phyloP scores from a whole-genome alignment of 2,113 vertebrate species.

The Erpornis zantholeuca region DNA sequence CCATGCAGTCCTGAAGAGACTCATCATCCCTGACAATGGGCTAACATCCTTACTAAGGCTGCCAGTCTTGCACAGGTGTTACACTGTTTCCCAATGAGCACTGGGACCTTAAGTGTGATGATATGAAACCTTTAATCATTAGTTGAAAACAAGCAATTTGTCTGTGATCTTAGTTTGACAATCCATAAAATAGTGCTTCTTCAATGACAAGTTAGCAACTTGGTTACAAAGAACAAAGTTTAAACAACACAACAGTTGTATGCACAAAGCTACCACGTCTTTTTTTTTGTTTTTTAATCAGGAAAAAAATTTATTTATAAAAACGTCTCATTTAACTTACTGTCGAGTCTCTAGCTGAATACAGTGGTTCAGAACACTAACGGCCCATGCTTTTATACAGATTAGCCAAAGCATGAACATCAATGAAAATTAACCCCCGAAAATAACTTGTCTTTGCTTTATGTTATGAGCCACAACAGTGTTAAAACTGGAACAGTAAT shows the following conservation, averaged over 20 bases:
- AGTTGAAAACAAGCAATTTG: constrained; percentile 58
- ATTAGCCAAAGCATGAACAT: constrained; percentile 68
- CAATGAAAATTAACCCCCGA: constrained; percentile 14
- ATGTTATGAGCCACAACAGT: constrained; percentile 58
- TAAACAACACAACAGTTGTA: constrained; percentile 63
- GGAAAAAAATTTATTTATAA: constrained; percentile 69
- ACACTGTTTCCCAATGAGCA: constrained; percentile 44
- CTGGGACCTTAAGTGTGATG: constrained; percentile 26
- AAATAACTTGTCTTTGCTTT: constrained; percentile 39
- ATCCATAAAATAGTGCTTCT: constrained; percentile 64
- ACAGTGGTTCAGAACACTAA: constrained; percentile 63
- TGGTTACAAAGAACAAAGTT: constrained; percentile 63
- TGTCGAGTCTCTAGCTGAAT: constrained; percentile 52
- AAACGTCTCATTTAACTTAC: constrained; percentile 66
- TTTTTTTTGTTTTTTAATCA: constrained; percentile 19
- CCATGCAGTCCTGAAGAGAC: background rate
- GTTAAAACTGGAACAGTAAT: constrained; percentile 63
- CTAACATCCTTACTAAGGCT: background rate
- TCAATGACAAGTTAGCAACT: constrained; percentile 53
- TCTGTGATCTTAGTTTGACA: constrained; percentile 52
- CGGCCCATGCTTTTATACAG: constrained; percentile 65
- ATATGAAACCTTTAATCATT: constrained; percentile 62
- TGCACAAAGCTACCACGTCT: constrained; percentile 60
- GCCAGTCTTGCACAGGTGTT: background rate
- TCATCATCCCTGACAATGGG: background rate